Evolutionary conservation across 2,113 vertebrate genomes (phyloP), one percentile per base, ranked within the genome.

Genomic region (Furnarius figulus): DNA sequence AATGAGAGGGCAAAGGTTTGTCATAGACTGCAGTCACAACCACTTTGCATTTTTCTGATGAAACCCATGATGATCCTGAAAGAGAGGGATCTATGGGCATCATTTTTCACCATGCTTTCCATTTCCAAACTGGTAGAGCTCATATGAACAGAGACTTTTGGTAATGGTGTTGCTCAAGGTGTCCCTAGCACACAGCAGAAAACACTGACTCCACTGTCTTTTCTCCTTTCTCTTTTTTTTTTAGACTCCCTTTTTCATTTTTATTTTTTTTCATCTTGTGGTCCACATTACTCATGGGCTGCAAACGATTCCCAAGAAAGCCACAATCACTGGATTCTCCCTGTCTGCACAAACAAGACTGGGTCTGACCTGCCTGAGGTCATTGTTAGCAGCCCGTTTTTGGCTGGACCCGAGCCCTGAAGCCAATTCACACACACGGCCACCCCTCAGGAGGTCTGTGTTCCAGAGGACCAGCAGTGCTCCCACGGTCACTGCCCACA

Each of bases 261-360:
- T 95, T 95, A 87, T 90, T 71, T 95, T 95, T 89, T 90, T 71
- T 73, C 33, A 2, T 88, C 89, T 91, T 95, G 94, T 93, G 96
- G 95, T 95, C 94, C 94, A 82, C 78, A 90, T 92, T 95, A 96
- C 94, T 92, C 94, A 94, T 18, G 50, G 76, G 4, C 73, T 95
- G 89, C 68, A 88, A 96, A 95, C 1, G 61, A 93, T 67, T 91
- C 95, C 90, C 96, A 42, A 49, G 79, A 44, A 96, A 96, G 83
- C 96, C 95, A 93, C 90, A 95, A 53, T 44, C 87, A 18, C 85
- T 86, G 95, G 96, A 93, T 91, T 95, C 84, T 90, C 75, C 95
- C 56, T 58, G 93, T 95, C 96, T 97, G 83, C 49, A 87, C 94
- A 96, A 97, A 96, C 84, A 95, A 86, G 93, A 56, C 70, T 67